phyloP scores from a whole-genome alignment of 2,797 vertebrate genomes.

The Erpetoichthys calabaricus region DNA sequence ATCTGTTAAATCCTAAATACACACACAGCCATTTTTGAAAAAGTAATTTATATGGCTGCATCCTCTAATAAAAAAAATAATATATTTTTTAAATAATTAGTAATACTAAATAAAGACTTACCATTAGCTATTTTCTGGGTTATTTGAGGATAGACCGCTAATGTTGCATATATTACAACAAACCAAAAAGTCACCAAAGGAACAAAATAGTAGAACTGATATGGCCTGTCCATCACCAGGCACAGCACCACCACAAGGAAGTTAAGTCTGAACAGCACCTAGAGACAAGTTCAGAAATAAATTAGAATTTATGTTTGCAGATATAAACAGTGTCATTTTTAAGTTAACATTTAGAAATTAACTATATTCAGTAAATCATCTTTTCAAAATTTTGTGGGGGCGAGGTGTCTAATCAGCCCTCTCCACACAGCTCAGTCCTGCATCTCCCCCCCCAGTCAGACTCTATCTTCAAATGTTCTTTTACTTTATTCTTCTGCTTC shows the following conservation, averaged over 20 bases:
- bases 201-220: conserved; percentile 98
- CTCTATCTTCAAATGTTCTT: too few species aligned
- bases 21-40: too few species aligned
- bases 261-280: conserved; percentile 96
- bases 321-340: not conserved
- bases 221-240: conserved; percentile 88
- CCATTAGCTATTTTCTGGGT: conserved; percentile 84
- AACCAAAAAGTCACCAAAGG: conserved; percentile 96
- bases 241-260: conserved; percentile 91
- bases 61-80: too few species aligned
- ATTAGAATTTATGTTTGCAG: not conserved
- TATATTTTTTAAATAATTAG: too few species aligned
- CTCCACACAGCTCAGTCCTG: too few species aligned
- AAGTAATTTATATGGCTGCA: too few species aligned
- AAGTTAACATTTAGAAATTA: not conserved
- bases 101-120: conserved; percentile 28
- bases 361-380: not conserved
- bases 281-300: conserved; percentile 5
- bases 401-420: too few species aligned
- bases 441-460: too few species aligned
- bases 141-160: conserved; percentile 92
- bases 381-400: not conserved
- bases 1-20: too few species aligned
- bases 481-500: too few species aligned
- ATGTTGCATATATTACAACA: conserved; percentile 72